phyloP scores from a whole-genome alignment of 1,140 invertebrate genomes.

The Scylla paramamosain region DNA sequence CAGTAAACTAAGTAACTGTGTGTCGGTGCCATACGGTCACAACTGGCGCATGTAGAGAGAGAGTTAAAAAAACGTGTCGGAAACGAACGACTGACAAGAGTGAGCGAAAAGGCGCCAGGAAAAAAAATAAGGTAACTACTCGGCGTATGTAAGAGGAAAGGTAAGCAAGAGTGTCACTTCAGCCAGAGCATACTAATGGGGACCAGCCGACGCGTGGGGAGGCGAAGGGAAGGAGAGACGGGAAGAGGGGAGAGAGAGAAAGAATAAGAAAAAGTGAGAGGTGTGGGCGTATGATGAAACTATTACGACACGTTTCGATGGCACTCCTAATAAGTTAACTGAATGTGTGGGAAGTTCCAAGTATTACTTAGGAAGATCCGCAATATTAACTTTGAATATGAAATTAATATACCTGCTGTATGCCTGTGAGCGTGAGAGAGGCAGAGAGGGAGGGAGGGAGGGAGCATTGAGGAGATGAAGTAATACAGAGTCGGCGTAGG shows the following conservation, averaged over 20 bases:
- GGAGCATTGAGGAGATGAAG: not conserved
- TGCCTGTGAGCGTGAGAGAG: not conserved
- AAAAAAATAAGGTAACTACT: not conserved
- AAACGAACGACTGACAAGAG: too few species aligned
- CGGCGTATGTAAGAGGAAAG: not conserved
- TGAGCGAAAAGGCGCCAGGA: not conserved
- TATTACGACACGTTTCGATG: too few species aligned
- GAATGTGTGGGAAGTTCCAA: too few species aligned
- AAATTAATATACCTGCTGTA: too few species aligned
- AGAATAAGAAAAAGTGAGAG: not conserved
- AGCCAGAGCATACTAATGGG: not conserved
- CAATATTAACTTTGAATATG: too few species aligned
- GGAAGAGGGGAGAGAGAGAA: not conserved
- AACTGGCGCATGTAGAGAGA: too few species aligned
- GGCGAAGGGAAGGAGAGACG: not conserved
- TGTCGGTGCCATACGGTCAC: too few species aligned
- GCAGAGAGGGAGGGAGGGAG: not conserved
- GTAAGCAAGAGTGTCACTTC: conserved; percentile 2
- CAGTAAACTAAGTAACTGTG: too few species aligned
- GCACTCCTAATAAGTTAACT: too few species aligned
- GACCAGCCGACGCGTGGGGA: not conserved
- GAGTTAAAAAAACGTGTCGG: not conserved
- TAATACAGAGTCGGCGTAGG: too few species aligned
- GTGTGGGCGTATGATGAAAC: too few species aligned
- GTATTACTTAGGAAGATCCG: too few species aligned